phyloP scores from a whole-genome alignment of 2,888 invertebrate genomes.

The Cantharis rustica region DNA sequence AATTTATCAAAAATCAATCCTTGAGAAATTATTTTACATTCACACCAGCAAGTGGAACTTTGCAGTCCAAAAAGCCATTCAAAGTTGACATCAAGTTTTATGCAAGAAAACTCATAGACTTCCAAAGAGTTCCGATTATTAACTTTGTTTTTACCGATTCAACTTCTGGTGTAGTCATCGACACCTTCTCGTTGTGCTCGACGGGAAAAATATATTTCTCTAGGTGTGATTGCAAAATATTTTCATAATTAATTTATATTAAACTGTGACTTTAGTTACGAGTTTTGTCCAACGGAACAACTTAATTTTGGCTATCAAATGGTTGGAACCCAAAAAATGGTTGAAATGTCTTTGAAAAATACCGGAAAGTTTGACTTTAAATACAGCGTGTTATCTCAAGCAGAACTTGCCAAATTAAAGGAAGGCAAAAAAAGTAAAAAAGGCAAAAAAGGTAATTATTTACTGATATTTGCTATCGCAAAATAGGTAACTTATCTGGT shows the following conservation, averaged over 20 bases:
- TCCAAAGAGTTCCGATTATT: slow-evolving; percentile 44
- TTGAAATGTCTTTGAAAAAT: slow-evolving; percentile 64
- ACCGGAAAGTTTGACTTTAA: slow-evolving; percentile 62
- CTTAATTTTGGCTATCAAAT: slow-evolving; percentile 65
- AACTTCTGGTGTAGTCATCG: slow-evolving; percentile 40
- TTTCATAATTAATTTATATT: not conserved
- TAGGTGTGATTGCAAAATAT: slow-evolving; percentile 29
- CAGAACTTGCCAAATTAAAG: not conserved
- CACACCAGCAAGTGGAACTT: slow-evolving; percentile 15
- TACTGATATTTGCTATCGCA: not conserved
- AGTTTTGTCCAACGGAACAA: slow-evolving; percentile 62
- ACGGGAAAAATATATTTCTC: slow-evolving; percentile 47
- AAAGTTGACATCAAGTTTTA: slow-evolving; percentile 38
- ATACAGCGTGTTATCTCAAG: slow-evolving; percentile 38
- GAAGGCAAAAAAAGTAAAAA: slow-evolving; percentile 12
- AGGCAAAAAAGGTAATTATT: slow-evolving; percentile 2
- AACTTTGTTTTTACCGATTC: slow-evolving; percentile 44
- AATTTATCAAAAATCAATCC: slow-evolving; percentile 16
- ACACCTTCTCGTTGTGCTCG: slow-evolving; percentile 40
- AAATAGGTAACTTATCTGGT: not conserved
- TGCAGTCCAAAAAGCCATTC: slow-evolving; percentile 35
- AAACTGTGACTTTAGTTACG: slow-evolving; percentile 57
- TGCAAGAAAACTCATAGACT: slow-evolving; percentile 40
- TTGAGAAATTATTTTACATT: slow-evolving; percentile 31
- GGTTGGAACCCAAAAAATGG: slow-evolving; percentile 59